Conservation (phyloP, 1,140 invertebrate species). For the Nasonia longicornis region DNA sequence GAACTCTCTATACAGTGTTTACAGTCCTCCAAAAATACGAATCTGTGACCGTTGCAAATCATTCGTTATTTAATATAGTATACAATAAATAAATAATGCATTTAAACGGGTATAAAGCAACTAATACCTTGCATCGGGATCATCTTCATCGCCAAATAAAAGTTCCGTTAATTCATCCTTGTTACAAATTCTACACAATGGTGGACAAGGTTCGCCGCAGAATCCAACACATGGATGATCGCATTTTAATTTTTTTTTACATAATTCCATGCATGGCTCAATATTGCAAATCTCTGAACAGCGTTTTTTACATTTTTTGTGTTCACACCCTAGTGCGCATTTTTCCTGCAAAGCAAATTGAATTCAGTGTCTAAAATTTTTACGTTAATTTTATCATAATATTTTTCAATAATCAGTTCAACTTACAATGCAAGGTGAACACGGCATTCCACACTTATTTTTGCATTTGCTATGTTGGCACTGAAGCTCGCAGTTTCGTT, state of each 20-base stretch:
- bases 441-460: slow-evolving; percentile 73
- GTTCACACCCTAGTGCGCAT: slow-evolving; percentile 63
- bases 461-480: slow-evolving; percentile 73
- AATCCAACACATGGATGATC: slow-evolving; percentile 64
- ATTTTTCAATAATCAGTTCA: background rate
- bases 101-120: too few relatives aligned
- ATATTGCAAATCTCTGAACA: slow-evolving; percentile 72
- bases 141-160: slow-evolving; percentile 44
- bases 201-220: slow-evolving; percentile 63
- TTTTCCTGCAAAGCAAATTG: slow-evolving; percentile 4
- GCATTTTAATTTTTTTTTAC: slow-evolving; percentile 68
- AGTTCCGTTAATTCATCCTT: slow-evolving; percentile 64
- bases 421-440: slow-evolving; percentile 72
- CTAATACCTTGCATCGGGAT: background rate
- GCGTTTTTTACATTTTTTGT: slow-evolving; percentile 70
- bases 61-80: too few relatives aligned
- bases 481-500: slow-evolving; percentile 69
- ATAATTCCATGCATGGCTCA: slow-evolving; percentile 70
- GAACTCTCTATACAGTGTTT: slow-evolving; percentile 16
- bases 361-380: background rate
- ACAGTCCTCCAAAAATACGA: slow-evolving; percentile 11
- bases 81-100: too few relatives aligned
- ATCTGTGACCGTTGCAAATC: background rate
- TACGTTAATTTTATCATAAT: background rate
- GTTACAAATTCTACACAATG: slow-evolving; percentile 63